Evolutionary conservation across 1,140 invertebrate genomes (phyloP).

Genomic region (Brevipalpus yothersi): DNA sequence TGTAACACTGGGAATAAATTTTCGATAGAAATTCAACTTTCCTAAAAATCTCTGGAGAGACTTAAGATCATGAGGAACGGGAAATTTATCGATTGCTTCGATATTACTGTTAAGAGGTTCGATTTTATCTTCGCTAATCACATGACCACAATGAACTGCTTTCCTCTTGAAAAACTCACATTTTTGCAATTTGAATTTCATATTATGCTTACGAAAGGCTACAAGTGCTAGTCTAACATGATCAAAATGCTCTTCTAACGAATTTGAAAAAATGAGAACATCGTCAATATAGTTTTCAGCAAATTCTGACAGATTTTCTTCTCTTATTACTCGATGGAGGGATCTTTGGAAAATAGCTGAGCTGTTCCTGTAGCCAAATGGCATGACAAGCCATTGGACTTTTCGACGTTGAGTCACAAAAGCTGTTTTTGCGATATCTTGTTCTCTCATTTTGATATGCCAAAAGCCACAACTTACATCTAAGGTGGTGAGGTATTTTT

Average conservation of each 20-base stretch:
- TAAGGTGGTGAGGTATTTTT: too few relatives aligned
- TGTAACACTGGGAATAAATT: conserved; percentile 10
- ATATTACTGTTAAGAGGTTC: conserved; percentile 17
- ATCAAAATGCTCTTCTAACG: conserved; percentile 9
- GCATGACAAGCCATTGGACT: conserved; percentile 11
- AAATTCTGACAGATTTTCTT: neutral
- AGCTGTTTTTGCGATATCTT: conserved; percentile 11
- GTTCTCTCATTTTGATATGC: conserved; percentile 1
- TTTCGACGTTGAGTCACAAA: conserved; percentile 3
- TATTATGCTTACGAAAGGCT: conserved; percentile 2
- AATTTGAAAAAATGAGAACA: conserved; percentile 11
- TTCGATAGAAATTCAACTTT: conserved; percentile 10
- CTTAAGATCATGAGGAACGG: conserved; percentile 11
- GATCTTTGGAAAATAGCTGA: conserved; percentile 15
- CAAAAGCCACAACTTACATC: conserved; percentile 6
- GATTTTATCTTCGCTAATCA: conserved; percentile 14
- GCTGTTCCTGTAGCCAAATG: conserved; percentile 12
- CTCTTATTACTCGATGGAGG: conserved; percentile 10
- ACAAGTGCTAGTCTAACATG: neutral
- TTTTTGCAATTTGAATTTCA: conserved; percentile 13
- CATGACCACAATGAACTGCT: conserved; percentile 11
- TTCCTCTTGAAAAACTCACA: conserved; percentile 5
- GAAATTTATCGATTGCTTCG: conserved; percentile 13
- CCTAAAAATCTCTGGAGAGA: conserved; percentile 16
- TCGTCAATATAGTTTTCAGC: conserved; percentile 15